Evolutionary conservation across 2,888 invertebrate genomes (phyloP).

Genomic region (Pherbina coryleti): DNA sequence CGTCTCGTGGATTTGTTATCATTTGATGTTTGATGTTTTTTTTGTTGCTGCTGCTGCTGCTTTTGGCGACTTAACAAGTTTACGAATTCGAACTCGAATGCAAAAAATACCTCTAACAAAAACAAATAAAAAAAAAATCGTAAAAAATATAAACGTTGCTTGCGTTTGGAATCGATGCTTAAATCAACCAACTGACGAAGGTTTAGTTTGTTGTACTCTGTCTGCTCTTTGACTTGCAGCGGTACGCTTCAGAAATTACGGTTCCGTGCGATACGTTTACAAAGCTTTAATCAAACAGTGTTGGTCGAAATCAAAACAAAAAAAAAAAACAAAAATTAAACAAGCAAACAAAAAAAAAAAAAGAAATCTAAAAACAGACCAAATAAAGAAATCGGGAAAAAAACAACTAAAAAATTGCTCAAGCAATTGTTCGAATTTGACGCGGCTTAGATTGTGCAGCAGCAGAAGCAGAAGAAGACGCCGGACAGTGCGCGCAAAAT

Average conservation of each 20-base stretch:
- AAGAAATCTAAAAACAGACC: neutral
- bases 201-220: neutral
- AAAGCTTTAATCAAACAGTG: neutral
- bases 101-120: neutral
- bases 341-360: neutral
- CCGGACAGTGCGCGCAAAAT: neutral
- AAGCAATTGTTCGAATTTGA: no score
- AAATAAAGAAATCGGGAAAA: neutral
- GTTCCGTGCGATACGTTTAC: neutral
- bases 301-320: neutral
- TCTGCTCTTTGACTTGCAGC: constrained; percentile 12
- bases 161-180: neutral
- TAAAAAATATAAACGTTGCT: neutral
- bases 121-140: neutral
- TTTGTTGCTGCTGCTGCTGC: neutral
- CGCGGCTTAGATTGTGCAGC: neutral
- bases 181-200: neutral
- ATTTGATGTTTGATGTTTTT: neutral
- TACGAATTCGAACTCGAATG: constrained; percentile 13
- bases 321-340: neutral
- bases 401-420: neutral
- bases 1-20: constrained; percentile 1
- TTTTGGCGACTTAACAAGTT: neutral
- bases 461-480: neutral
- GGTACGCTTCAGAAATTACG: neutral